Percentiles rank a stretch among this genome's conserved stretches.
phyloP scores from a whole-genome alignment of 2,113 vertebrate species.

The Barnardius zonarius region DNA sequence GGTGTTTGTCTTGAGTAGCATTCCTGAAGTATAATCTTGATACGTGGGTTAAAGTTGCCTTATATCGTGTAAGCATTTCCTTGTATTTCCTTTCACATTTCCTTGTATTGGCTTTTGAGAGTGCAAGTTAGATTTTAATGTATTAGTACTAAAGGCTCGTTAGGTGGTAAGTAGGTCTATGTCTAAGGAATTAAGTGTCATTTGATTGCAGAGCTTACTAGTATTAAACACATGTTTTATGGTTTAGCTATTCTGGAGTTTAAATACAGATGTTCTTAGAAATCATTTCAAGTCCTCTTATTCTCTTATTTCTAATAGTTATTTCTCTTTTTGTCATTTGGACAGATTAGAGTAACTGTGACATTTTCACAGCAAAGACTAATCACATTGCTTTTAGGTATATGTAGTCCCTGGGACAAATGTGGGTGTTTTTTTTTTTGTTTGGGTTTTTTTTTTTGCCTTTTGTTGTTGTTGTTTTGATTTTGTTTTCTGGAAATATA shows the following conservation, averaged over 20 bases:
- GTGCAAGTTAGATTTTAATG: neutral
- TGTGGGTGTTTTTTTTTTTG: rapidly evolving
- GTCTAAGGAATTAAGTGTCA: neutral
- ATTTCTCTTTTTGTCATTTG: neutral
- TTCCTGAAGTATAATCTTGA: neutral
- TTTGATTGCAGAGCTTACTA: neutral
- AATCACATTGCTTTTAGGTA: neutral
- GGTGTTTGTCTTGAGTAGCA: neutral
- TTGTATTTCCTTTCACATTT: neutral
- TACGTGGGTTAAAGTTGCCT: neutral
- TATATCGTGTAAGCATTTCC: neutral
- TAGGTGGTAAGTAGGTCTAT: neutral
- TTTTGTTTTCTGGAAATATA: neutral
- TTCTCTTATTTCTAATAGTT: neutral
- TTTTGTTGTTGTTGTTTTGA: neutral
- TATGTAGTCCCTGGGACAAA: neutral
- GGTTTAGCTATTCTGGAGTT: neutral
- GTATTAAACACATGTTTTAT: neutral
- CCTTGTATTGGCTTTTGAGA: neutral
- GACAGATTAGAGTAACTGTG: neutral
- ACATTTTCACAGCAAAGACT: neutral
- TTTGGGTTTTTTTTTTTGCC: neutral
- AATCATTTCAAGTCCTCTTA: neutral
- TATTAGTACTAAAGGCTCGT: neutral
- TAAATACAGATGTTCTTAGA: neutral